Base-by-base conservation (phyloP, 1,140 invertebrate species). In the Drosophila subpulchrella region DNA sequence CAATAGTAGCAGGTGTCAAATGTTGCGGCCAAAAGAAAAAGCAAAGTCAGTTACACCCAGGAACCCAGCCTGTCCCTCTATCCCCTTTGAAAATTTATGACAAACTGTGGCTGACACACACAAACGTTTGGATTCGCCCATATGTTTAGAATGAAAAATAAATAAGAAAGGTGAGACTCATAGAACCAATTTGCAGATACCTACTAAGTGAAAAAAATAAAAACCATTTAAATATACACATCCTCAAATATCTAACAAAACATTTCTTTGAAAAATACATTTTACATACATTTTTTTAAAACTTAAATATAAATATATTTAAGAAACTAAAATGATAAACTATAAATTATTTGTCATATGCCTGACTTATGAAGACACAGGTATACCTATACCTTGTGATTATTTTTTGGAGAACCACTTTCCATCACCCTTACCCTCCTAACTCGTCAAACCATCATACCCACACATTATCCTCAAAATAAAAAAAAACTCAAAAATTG, bases 1-100 rank as follows among this genome's bases (percentile, higher is more conserved):
- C 46, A 57, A 71, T 73, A 63, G 83, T 86, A 88, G 83, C 83
- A 86, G 83, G 83, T 86, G 83, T 86, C 83, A 86, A 86, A 86
- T 79, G 83, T 70, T 82, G 75, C 79, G 82, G 83, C 66, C 82
- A 81, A 76, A 79, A 88, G 72, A 56, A 88, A 80, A 78, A 65
- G 66, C 63, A 80, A 67, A 67, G 65, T 71, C 81, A 76, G 76
- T 75, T 39, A 53, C 47, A 56, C 71, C 34, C 60, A 34, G 42
- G 44, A 32, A 15, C 51, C 47, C 32, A 34, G 5, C 62, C 30
- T 6, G 12, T 15, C 30, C 20, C 51, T 34, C 15, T 20, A 4
- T 17, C 17, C 51, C 27, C 27, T 50, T 57, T 27, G 41, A 71
- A 50, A 86, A 75, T 78, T 88, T 88, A 86, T 86, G 82, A 88